Percentiles rank a stretch among this genome's conserved stretches.
Conservation (phyloP, 2,113 vertebrate species). For the Oreochromis niloticus region DNA sequence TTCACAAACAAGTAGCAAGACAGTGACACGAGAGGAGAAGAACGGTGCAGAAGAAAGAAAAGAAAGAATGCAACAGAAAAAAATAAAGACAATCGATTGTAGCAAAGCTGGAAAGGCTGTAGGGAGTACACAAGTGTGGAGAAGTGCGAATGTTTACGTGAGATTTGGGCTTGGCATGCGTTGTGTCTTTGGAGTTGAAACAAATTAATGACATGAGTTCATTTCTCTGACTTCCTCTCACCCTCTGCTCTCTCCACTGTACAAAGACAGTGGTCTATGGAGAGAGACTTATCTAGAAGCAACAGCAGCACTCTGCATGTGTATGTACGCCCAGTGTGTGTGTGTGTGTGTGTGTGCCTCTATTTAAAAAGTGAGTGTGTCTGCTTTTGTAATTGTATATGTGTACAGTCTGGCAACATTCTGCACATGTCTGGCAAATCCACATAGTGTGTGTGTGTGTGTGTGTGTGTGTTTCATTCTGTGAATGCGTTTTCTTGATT, state of each 20-base stretch:
- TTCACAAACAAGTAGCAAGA: slow-evolving; percentile 23
- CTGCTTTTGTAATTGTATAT: background rate
- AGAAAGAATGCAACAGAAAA: background rate
- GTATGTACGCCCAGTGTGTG: background rate
- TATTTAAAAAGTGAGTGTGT: background rate
- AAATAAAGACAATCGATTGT: slow-evolving; percentile 1
- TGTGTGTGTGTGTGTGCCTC: background rate
- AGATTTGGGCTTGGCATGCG: slow-evolving; percentile 8
- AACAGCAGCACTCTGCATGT: slow-evolving; percentile 44
- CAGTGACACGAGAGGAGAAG: background rate
- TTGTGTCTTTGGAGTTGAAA: slow-evolving; percentile 39
- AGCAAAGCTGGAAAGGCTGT: background rate
- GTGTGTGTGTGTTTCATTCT: background rate
- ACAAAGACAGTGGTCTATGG: slow-evolving; percentile 54
- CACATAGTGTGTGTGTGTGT: background rate
- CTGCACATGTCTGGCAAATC: background rate
- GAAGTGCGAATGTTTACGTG: slow-evolving; percentile 11
- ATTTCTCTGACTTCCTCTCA: slow-evolving; percentile 33
- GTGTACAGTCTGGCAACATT: background rate
- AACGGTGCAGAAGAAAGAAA: background rate
- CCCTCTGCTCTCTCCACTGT: slow-evolving; percentile 39
- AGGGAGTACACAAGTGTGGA: background rate
- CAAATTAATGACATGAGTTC: slow-evolving; percentile 59
- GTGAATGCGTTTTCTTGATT: background rate
- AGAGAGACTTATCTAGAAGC: slow-evolving; percentile 64